Conservation (phyloP, 1,140 invertebrate species). For the Solen grandis region DNA sequence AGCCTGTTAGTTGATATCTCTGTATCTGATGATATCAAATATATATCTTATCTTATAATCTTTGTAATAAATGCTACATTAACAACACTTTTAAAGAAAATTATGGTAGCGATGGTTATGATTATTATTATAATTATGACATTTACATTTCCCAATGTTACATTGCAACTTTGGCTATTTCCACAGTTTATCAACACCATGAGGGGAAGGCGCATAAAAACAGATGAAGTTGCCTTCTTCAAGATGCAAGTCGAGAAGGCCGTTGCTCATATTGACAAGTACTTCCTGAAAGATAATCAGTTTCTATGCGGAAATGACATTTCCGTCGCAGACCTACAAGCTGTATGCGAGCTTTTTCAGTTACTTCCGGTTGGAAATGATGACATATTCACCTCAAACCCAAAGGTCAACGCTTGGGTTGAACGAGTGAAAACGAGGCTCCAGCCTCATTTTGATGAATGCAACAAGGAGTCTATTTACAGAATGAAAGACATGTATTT, state of each 20-base stretch:
- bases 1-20: no score
- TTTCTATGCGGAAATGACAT: conserved; percentile 33
- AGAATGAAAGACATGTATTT: conserved; percentile 20
- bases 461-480: neutral
- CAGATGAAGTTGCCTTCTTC: conserved; percentile 3
- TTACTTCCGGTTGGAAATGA: conserved; percentile 12
- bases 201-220: conserved; percentile 19
- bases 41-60: no score
- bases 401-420: conserved; percentile 15
- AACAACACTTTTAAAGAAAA: no score
- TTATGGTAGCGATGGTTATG: no score
- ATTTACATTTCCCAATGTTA: no score
- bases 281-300: conserved; percentile 21
- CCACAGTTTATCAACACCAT: conserved; percentile 33
- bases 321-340: conserved; percentile 38
- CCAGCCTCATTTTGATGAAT: conserved; percentile 16
- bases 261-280: conserved; percentile 25
- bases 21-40: no score
- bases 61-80: no score
- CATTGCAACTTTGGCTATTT: neutral
- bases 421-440: conserved; percentile 23
- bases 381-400: conserved; percentile 14
- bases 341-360: conserved; percentile 34
- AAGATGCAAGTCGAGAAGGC: neutral
- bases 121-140: no score